Percentiles rank a stretch among this genome's conserved stretches.
phyloP scores from a whole-genome alignment of 2,888 invertebrate species.

The Elegia similella region DNA sequence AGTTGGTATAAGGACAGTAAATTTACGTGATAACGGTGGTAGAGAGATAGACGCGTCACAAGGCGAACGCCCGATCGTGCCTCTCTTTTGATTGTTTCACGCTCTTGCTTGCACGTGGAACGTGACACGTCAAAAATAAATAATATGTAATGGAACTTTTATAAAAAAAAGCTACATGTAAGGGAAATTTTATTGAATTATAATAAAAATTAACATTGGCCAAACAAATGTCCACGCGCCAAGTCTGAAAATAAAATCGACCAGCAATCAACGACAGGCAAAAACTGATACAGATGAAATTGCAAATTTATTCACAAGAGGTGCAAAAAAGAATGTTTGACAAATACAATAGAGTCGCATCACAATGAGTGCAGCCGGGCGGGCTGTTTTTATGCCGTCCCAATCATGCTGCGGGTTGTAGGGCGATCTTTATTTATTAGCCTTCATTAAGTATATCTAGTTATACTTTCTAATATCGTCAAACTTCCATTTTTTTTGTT shows the following conservation, averaged over 20 bases:
- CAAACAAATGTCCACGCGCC: not conserved
- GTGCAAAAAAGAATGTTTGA: slow-evolving; percentile 79
- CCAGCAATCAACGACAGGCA: slow-evolving; percentile 32
- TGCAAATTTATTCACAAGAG: slow-evolving; percentile 66
- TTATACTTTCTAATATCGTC: not conserved
- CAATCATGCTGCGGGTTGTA: slow-evolving; percentile 40
- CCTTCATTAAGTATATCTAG: not conserved
- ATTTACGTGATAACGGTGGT: no score
- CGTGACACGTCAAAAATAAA: no score
- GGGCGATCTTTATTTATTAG: slow-evolving; percentile 80
- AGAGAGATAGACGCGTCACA: no score
- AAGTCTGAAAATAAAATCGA: not conserved
- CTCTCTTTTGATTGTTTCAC: no score
- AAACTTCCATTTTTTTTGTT: no score
- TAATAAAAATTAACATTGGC: not conserved
- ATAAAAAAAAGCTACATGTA: no score
- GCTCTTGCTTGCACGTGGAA: no score
- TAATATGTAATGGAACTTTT: no score
- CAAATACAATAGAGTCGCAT: slow-evolving; percentile 74
- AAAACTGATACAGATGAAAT: slow-evolving; percentile 39
- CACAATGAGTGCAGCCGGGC: slow-evolving; percentile 73
- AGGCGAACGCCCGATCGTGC: no score
- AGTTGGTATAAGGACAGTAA: no score
- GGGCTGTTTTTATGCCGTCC: slow-evolving; percentile 70
- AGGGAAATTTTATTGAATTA: no score